A percentile compares a stretch with the other conserved stretches of the same genome.
These are phyloP conservation scores for Cyphomyrus plagiostoma DNA, from an alignment of 2,113 vertebrate species.

Conservation along the genomic window DNA sequence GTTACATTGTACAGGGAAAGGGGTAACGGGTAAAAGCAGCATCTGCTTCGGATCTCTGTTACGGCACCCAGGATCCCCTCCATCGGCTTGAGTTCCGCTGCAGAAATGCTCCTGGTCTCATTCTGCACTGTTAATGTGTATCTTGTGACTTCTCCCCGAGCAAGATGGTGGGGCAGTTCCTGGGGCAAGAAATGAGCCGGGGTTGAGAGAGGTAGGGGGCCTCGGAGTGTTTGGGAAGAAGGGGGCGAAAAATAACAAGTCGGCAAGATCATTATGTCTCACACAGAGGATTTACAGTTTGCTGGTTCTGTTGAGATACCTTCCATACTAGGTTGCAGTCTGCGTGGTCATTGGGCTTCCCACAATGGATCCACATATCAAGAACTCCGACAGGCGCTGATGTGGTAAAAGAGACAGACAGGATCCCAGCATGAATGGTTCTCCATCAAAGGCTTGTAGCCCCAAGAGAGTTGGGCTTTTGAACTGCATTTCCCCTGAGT, in stretches of 20 bases:
- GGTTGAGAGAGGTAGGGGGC: neutral
- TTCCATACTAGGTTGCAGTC: slow-evolving; percentile 57
- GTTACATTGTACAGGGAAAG: slow-evolving; percentile 29
- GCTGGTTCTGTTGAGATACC: slow-evolving; percentile 39
- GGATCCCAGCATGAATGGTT: neutral
- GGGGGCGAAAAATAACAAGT: neutral
- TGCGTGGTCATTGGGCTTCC: neutral
- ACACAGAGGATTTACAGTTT: neutral
- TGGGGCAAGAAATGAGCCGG: slow-evolving; percentile 18
- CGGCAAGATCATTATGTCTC: neutral
- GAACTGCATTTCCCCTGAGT: neutral
- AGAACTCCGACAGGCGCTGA: slow-evolving; percentile 53
- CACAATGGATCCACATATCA: slow-evolving; percentile 59
- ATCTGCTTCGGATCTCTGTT: neutral
- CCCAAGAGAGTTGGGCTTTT: neutral
- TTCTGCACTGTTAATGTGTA: slow-evolving; percentile 40
- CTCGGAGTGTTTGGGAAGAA: neutral
- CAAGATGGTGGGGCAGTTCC: slow-evolving; percentile 45
- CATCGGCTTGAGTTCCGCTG: neutral
- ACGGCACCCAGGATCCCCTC: neutral
- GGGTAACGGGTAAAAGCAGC: slow-evolving; percentile 15
- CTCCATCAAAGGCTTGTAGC: neutral
- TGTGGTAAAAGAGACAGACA: slow-evolving; percentile 1
- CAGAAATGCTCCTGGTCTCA: slow-evolving; percentile 23
- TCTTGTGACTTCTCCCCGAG: slow-evolving; percentile 40